Conservation (phyloP, 64 coral and sea anemone species). For the Dendrophyllia cribrosa region DNA sequence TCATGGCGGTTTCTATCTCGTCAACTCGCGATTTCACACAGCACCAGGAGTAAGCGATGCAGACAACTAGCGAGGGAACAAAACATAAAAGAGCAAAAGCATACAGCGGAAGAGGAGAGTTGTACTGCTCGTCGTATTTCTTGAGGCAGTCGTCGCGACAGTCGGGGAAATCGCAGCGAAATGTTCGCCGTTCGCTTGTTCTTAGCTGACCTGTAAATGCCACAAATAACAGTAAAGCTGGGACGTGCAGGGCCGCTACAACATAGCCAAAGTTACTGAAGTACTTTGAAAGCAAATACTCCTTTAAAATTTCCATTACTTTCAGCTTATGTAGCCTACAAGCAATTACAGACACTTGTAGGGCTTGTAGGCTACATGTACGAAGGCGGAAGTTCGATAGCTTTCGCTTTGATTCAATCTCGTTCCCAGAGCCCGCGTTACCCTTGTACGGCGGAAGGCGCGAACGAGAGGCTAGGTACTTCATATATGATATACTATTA, state of each 20-base stretch:
- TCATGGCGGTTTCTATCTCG: constrained; percentile 30
- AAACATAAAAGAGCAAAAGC: constrained; percentile 26
- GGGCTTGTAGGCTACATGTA: too few relatives aligned
- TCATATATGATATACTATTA: too few relatives aligned
- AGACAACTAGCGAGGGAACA: background rate
- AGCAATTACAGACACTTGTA: too few relatives aligned
- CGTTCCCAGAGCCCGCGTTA: too few relatives aligned
- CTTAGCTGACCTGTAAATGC: background rate
- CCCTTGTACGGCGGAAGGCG: too few relatives aligned
- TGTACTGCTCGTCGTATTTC: constrained; percentile 31
- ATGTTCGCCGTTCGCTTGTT: constrained; percentile 15
- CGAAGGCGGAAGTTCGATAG: too few relatives aligned
- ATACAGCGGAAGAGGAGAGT: constrained; percentile 21
- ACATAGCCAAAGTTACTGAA: constrained; percentile 41
- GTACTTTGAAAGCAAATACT: background rate
- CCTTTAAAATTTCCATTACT: constrained; percentile 27
- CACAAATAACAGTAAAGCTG: background rate
- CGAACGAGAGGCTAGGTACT: too few relatives aligned
- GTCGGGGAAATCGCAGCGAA: constrained; percentile 8
- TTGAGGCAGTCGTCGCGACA: background rate
- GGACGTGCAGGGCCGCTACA: background rate
- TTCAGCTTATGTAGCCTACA: too few relatives aligned
- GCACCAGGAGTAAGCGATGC: constrained; percentile 29
- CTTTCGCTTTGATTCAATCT: too few relatives aligned
- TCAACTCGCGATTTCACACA: constrained; percentile 47